Base-by-base conservation (phyloP, 2,888 invertebrate genomes). In the Linnaemya vulpina region DNA sequence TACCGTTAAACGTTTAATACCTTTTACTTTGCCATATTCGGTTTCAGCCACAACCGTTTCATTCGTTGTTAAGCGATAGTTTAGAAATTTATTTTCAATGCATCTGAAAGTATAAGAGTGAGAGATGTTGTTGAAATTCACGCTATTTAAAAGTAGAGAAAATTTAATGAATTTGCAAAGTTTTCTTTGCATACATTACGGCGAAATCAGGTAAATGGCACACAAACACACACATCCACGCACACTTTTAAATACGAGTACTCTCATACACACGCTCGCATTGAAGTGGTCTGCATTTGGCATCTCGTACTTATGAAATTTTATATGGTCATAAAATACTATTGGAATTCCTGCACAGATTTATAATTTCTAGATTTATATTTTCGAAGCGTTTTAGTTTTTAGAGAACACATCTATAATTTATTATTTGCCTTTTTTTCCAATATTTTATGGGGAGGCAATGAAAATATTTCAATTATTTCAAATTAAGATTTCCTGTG, bases 11-110 rank as follows among this genome's bases (percentile, higher is more conserved):
- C 92, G 89, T 87, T 92, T 92, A 0, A 89, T 88, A 20, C 92
- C 92, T 81, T 88, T 89, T 46, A 92, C 89, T 78, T 90, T 90
- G 46, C 92, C 92, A 77, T 92, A 90, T 81, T 90, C 89, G n/a
- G 92, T 92, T 51, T 91, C 90, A 46, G 90, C 88, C 55, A 90
- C 87, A 43, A 88, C 87, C 10, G 89, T 89, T 86, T 92, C 91
- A 68, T 87, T 90, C 43, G 91, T 91, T 22, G 90, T 89, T 58
- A 88, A 88, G 10, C 89, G 90, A 81, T 90, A 90, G 85, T 92
- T 92, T 83, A 89, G 88, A 49, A 90, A 87, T 87, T 90, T 90
- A 85, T 90, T 89, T 87, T 92, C 90, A 77, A 91, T 84, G 67
- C 88, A 86, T 89, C 91, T 91, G 9, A 79, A 79, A 53, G 17